Evolutionary conservation across 2,888 invertebrate genomes (phyloP).

Genomic region (Nomada ferruginata): DNA sequence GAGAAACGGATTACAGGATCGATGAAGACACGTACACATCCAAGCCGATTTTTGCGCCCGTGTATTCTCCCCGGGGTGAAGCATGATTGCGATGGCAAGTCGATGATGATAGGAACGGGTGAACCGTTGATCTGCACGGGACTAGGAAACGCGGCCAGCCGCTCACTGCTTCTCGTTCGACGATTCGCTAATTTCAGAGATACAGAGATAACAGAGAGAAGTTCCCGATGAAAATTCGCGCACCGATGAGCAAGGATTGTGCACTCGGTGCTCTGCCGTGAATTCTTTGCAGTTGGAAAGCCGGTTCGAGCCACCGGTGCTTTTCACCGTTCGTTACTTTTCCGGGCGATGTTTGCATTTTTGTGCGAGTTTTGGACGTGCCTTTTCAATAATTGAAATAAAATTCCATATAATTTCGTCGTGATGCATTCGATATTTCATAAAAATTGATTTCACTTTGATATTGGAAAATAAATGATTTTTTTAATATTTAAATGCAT

Average conservation of each 20-base stretch:
- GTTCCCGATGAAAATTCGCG: constrained; percentile 34
- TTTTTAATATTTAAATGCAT: too few species aligned
- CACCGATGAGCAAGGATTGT: constrained; percentile 5
- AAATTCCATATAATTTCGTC: background rate
- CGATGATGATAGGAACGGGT: constrained; percentile 71
- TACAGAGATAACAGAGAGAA: constrained; percentile 4
- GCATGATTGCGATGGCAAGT: constrained; percentile 63
- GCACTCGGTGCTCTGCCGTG: background rate
- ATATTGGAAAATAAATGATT: too few species aligned
- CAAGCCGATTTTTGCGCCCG: background rate
- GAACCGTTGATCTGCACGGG: constrained; percentile 67
- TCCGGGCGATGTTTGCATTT: background rate
- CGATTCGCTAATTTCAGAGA: constrained; percentile 69
- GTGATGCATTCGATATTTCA: too few species aligned
- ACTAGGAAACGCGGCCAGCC: constrained; percentile 68
- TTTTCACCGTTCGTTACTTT: background rate
- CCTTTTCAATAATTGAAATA: background rate
- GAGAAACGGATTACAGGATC: constrained; percentile 32
- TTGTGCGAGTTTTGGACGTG: background rate
- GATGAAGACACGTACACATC: constrained; percentile 26
- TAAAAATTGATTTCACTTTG: too few species aligned
- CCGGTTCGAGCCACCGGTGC: background rate
- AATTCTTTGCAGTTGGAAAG: background rate
- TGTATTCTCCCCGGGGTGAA: background rate
- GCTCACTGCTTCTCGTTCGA: constrained; percentile 44